Evolutionary conservation across 2,113 vertebrate species (phyloP), one percentile per base, ranked within the genome.

Genomic region (Rhinolophus ferrumequinum): DNA sequence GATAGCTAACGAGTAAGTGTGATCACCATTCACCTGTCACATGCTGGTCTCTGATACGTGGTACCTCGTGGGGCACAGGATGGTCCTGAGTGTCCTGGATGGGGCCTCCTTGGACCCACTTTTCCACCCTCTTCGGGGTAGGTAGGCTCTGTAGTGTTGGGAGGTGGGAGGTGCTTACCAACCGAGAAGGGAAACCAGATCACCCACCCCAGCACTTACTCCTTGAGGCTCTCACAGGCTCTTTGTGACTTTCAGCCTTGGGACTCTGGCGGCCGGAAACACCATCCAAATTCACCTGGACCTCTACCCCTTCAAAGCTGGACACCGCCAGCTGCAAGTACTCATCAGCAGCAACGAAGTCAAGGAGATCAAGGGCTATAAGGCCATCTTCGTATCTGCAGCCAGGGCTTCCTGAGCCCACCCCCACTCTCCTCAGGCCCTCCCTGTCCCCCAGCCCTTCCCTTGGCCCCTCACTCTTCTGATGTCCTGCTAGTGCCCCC

Each of bases 341-440:
- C 97, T 97, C 26, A 76, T 97, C 75, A 98, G 96, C 81, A 96
- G 97, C 94, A 86, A 64, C 0, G 97, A 98, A 67, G 52, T 98
- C 90, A 98, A 98, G 80, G 90, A 97, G 91, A 97, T 98, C 81
- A 98, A 96, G 82, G 97, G 97, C 91, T 97, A 97, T n/a, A 95
- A 93, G 77, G 60, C 95, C 85, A 94, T 98, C 67, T 77, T 88
- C 5, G 85, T 98, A 7, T 66, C 84, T 75, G 69, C 76, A 54
- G 69, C 97, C 16, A 28, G 67, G 6, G 62, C 82, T 54, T n/a
- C 67, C 79, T 97, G 77, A 97, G 54, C 15, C 41, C 2, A 3
- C 0, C 2, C 54, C 35, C 1, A 10, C 6, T 12, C 19, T 54
- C 72, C 38, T 2, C 10, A 2, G 54, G 24, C n/a, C 28, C 16